Percentiles rank a stretch among this genome's conserved stretches.
Conservation (phyloP, 2,888 invertebrate species). For the Conomelus anceps region DNA sequence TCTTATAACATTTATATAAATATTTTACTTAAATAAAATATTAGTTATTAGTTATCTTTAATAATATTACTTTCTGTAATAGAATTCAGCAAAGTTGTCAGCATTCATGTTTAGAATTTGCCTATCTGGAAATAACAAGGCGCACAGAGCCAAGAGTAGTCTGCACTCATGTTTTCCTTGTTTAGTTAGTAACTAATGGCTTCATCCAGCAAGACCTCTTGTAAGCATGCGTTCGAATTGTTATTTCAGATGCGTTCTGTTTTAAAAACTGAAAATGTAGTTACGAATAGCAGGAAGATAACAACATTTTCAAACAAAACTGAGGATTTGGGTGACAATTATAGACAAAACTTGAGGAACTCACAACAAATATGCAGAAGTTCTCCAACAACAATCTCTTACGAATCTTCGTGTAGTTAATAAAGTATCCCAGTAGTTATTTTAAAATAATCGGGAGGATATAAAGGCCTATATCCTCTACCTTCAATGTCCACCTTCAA, state of each 20-base stretch:
- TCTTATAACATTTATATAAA: too few species aligned
- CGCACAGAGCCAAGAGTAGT: background rate
- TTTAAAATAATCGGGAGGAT: too few species aligned
- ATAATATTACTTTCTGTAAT: too few species aligned
- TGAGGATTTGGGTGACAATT: background rate
- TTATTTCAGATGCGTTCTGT: background rate
- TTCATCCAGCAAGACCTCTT: background rate
- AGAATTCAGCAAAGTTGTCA: too few species aligned
- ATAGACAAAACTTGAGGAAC: background rate
- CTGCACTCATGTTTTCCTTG: background rate
- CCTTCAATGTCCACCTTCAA: too few species aligned
- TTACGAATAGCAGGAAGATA: background rate
- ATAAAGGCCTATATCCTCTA: too few species aligned
- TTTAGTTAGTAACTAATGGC: background rate
- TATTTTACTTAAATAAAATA: too few species aligned
- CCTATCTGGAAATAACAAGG: background rate
- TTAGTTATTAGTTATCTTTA: too few species aligned
- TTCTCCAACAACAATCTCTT: too few species aligned
- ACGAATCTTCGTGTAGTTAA: too few species aligned
- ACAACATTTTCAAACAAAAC: too few species aligned
- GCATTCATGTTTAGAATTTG: background rate
- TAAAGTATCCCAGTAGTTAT: too few species aligned
- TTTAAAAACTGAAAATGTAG: background rate
- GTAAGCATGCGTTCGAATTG: background rate
- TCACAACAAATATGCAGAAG: background rate